Conservation (phyloP, 2,888 invertebrate genomes). For the Hybos culiciformis region DNA sequence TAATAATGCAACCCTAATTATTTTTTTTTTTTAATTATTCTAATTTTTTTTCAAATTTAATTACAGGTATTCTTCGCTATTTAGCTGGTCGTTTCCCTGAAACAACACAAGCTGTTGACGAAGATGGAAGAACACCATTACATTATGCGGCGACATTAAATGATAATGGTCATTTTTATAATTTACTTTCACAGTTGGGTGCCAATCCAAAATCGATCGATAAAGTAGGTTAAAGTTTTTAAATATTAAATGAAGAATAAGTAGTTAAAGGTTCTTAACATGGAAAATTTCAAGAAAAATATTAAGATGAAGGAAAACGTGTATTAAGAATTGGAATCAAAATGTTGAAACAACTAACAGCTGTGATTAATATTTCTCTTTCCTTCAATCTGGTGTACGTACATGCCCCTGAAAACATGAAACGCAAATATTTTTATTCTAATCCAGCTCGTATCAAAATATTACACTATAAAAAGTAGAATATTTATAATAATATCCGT, state of each 20-base stretch:
- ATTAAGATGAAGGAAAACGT: constrained; percentile 14
- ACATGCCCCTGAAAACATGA: too few species aligned
- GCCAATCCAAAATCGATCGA: constrained; percentile 71
- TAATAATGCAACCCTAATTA: too few species aligned
- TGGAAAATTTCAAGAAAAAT: too few species aligned
- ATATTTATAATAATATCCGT: too few species aligned
- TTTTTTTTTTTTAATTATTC: not conserved
- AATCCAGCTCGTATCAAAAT: too few species aligned
- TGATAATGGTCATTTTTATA: constrained; percentile 80
- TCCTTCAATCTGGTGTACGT: not conserved
- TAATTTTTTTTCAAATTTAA: not conserved
- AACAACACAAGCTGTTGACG: constrained; percentile 65
- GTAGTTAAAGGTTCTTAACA: too few species aligned
- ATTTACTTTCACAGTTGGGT: constrained; percentile 70
- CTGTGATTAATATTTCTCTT: not conserved
- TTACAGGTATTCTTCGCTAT: constrained; percentile 39
- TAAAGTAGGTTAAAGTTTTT: constrained; percentile 49
- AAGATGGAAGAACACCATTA: constrained; percentile 69
- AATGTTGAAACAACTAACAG: too few species aligned
- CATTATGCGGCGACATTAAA: constrained; percentile 76
- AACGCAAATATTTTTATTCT: too few species aligned
- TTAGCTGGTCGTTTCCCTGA: constrained; percentile 72
- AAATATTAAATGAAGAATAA: too few species aligned
- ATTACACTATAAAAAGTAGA: too few species aligned
- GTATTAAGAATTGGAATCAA: too few species aligned